A percentile compares a stretch with the other conserved stretches of the same genome.
phyloP scores from a whole-genome alignment of 1,140 invertebrate species.

The Danaus melanippus region DNA sequence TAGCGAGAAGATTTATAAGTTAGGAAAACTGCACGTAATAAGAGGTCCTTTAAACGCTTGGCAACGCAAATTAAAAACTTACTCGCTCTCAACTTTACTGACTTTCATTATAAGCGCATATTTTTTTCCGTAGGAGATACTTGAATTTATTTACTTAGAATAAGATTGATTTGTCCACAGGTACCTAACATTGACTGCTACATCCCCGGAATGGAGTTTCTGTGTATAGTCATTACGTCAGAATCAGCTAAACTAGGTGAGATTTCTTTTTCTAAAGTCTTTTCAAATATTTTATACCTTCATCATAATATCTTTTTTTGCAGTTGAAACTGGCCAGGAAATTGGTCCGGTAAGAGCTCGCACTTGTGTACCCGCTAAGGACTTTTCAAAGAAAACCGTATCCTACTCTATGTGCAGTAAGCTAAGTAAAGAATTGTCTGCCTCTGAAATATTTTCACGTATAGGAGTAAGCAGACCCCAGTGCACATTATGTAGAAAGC shows the following conservation, averaged over 20 bases:
- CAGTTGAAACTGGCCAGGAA: constrained; percentile 62
- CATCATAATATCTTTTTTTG: constrained; percentile 10
- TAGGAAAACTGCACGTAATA: no score
- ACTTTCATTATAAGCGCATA: no score
- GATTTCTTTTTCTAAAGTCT: constrained; percentile 7
- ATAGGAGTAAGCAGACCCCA: constrained; percentile 52
- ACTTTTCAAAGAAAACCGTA: constrained; percentile 61
- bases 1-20: no score
- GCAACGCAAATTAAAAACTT: no score
- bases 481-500: constrained; percentile 56
- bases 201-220: constrained; percentile 61
- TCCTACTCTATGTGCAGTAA: constrained; percentile 64
- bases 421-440: constrained; percentile 58
- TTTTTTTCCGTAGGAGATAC: no score
- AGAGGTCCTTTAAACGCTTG: no score
- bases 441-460: constrained; percentile 58
- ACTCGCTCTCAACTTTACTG: no score
- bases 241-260: constrained; percentile 61
- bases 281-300: neutral
- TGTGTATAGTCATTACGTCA: constrained; percentile 59
- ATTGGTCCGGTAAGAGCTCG: constrained; percentile 59
- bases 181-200: constrained; percentile 64
- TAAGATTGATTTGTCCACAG: constrained; percentile 19
- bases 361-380: constrained; percentile 62
- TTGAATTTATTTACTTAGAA: neutral